Conservation (phyloP, 2,888 invertebrate genomes). For the Lissonota sp. region DNA sequence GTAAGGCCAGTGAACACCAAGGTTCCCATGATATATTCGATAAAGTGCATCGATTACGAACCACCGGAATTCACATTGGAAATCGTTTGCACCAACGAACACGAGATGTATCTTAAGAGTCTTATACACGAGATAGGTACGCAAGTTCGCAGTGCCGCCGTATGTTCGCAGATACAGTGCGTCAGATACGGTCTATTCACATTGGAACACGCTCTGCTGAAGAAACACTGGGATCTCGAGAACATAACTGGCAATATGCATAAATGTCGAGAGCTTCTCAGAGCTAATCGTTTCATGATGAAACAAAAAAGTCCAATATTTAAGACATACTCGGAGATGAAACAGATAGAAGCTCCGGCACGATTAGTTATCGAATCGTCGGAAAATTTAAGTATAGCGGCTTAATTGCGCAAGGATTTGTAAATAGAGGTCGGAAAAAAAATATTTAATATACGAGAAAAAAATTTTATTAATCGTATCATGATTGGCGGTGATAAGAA, state of each 20-base stretch:
- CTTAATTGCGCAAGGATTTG: constrained; percentile 29
- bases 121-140: constrained; percentile 94
- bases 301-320: constrained; percentile 76
- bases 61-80: constrained; percentile 95
- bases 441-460: not conserved
- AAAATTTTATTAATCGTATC: constrained; percentile 36
- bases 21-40: constrained; percentile 92
- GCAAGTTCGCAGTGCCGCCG: constrained; percentile 91
- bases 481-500: constrained; percentile 23
- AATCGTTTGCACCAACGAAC: constrained; percentile 94
- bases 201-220: constrained; percentile 90
- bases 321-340: constrained; percentile 46
- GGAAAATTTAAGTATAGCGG: constrained; percentile 8
- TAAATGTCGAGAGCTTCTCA: constrained; percentile 85
- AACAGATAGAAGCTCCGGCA: constrained; percentile 32
- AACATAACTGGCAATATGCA: constrained; percentile 89
- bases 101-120: constrained; percentile 90
- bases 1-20: constrained; percentile 90
- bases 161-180: constrained; percentile 92
- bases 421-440: constrained; percentile 9
- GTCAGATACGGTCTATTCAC: constrained; percentile 93
- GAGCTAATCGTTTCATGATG: constrained; percentile 84
- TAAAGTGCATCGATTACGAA: constrained; percentile 93
- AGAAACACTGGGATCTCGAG: constrained; percentile 92
- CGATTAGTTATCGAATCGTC: not conserved